Base-by-base conservation (phyloP, 23 tunicate species). In the Botrylloides violaceus region DNA sequence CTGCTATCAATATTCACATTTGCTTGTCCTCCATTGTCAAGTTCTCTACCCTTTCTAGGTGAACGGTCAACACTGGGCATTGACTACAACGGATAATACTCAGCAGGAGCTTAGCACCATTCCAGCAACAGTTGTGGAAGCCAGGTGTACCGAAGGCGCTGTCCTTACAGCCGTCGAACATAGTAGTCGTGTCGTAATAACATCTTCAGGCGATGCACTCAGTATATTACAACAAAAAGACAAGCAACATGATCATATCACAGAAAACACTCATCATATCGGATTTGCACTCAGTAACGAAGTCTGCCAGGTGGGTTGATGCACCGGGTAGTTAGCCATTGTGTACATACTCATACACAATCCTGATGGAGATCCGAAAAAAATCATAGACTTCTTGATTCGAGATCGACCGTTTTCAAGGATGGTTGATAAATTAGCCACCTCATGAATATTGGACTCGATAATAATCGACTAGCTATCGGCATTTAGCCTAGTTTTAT, bases 21-120 rank as follows among this genome's bases (percentile, higher is more conserved):
- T n/a, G n/a, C n/a, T n/a, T n/a, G n/a, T n/a, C n/a, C n/a, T n/a
- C n/a, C 53, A 43, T 15, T 43, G 53, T 15, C 9, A 43, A 9
- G 53, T 15, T 9, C 9, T 43, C 53, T 43, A 43, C 53, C 12
- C 12, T 43, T 43, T 43, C 53, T 24, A 68, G 74, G 74, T 68
- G 29, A 68, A 36, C 57, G 37, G 37, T 38, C 49, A 43, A 43
- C 74, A 68, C 5, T 68, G 74, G 74, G 25, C 58, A 24, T 24
- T 68, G 4, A 43, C 49, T 4, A 68, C 74, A 9, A 7, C 74
- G 12, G 74, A 68, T 18, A 39, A 39, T 43, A n/a, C n/a, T n/a
- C 74, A 68, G 47, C 56, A 39, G 12, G 74, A 56, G 5, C 36
- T 68, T 12, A 23, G 56, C 7, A 56, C 49, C 18, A 68, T 68